Conservation (phyloP, 1,140 invertebrate genomes). For the Hylaeus volcanicus region DNA sequence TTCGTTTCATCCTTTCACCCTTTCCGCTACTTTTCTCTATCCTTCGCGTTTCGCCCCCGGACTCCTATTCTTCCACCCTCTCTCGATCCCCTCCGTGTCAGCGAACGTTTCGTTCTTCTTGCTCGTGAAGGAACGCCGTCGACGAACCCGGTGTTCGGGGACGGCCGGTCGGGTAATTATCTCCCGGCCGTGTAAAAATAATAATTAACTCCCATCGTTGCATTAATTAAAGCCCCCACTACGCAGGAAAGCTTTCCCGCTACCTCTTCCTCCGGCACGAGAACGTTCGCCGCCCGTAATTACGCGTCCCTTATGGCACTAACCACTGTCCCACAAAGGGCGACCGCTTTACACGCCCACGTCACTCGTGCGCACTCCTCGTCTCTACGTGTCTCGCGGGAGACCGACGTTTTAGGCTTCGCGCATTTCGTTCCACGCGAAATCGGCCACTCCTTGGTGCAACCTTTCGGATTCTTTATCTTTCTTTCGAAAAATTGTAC, state of each 20-base stretch:
- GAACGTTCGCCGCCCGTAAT: slow-evolving; percentile 47
- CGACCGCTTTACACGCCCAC: slow-evolving; percentile 57
- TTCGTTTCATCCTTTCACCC: slow-evolving; percentile 6
- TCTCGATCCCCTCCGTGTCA: too few species aligned
- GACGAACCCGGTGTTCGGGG: slow-evolving; percentile 18
- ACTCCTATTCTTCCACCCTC: not conserved
- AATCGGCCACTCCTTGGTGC: too few species aligned
- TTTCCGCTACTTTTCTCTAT: not conserved
- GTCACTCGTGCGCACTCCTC: slow-evolving; percentile 30
- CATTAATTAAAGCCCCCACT: slow-evolving; percentile 69
- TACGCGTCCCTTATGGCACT: slow-evolving; percentile 59
- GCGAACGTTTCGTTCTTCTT: slow-evolving; percentile 1
- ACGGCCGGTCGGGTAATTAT: slow-evolving; percentile 69
- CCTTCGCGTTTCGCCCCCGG: not conserved
- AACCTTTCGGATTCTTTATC: too few species aligned
- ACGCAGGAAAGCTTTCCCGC: slow-evolving; percentile 1
- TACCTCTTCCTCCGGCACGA: not conserved
- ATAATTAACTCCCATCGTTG: slow-evolving; percentile 75
- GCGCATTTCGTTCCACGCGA: not conserved
- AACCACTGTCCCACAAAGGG: slow-evolving; percentile 61
- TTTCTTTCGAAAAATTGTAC: too few species aligned
- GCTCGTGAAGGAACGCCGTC: slow-evolving; percentile 7
- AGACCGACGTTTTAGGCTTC: too few species aligned
- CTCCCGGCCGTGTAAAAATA: slow-evolving; percentile 74
- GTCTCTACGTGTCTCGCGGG: not conserved